Evolutionary conservation across 2,797 vertebrate species (phyloP).

Genomic region (Melanotaenia boesemani): DNA sequence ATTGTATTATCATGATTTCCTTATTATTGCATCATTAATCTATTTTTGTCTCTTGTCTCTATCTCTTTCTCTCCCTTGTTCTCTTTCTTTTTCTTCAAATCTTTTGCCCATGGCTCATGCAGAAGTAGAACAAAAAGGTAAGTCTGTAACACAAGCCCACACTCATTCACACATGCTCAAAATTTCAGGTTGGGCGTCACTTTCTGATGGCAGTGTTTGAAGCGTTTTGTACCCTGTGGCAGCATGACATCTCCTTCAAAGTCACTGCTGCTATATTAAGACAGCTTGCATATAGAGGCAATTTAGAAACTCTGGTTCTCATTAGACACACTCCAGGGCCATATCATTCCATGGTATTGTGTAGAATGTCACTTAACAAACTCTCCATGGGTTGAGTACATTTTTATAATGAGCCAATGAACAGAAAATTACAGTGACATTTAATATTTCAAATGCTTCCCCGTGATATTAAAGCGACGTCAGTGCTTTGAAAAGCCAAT

Average conservation of each 20-base stretch:
- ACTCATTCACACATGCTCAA: slow-evolving; percentile 45
- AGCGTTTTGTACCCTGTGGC: slow-evolving; percentile 62
- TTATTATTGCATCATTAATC: slow-evolving; percentile 87
- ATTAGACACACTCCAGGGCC: slow-evolving; percentile 66
- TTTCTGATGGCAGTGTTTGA: slow-evolving; percentile 48
- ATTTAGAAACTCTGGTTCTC: slow-evolving; percentile 71
- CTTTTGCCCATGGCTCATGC: slow-evolving; percentile 79
- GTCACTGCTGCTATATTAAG: slow-evolving; percentile 68
- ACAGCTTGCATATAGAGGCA: slow-evolving; percentile 66
- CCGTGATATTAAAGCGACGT: slow-evolving; percentile 56
- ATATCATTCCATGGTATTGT: slow-evolving; percentile 50
- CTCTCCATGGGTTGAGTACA: slow-evolving; percentile 54
- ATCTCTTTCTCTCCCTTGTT: slow-evolving; percentile 56
- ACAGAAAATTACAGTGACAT: slow-evolving; percentile 69
- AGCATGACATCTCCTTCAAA: slow-evolving; percentile 65
- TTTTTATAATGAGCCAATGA: slow-evolving; percentile 68
- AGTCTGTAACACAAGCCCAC: slow-evolving; percentile 81
- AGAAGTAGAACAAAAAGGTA: slow-evolving; percentile 99
- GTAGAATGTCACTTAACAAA: slow-evolving; percentile 71
- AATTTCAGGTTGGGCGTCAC: slow-evolving; percentile 43
- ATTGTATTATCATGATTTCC: slow-evolving; percentile 82
- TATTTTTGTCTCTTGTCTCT: slow-evolving; percentile 77
- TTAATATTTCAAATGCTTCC: slow-evolving; percentile 68
- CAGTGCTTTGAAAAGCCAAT: slow-evolving; percentile 59
- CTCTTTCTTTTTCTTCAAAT: slow-evolving; percentile 46